These are phyloP conservation scores for Periophthalmodon schlosseri DNA, from an alignment of 2,113 vertebrate species.

Conservation along the genomic window DNA sequence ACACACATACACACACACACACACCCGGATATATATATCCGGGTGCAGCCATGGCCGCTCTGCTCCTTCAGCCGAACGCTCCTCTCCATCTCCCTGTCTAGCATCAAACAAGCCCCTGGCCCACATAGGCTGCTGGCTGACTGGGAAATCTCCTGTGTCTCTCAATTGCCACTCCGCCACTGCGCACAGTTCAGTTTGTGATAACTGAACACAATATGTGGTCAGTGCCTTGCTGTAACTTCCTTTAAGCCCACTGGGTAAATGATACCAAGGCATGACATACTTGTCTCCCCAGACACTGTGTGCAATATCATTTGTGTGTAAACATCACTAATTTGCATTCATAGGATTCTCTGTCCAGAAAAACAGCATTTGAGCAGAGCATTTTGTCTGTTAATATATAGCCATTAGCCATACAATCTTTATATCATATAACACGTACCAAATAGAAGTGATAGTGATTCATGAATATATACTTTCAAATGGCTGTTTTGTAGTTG, in stretches of 20 bases:
- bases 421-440: not conserved
- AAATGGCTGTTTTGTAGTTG: not conserved
- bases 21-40: no score
- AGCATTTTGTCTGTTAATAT: not conserved
- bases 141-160: no score
- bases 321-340: slow-evolving; percentile 35
- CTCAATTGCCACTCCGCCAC: no score
- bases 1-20: no score
- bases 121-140: no score
- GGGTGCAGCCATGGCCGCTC: no score
- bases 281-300: slow-evolving; percentile 30
- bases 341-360: slow-evolving; percentile 4
- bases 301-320: slow-evolving; percentile 31
- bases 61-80: no score
- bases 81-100: no score
- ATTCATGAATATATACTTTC: not conserved
- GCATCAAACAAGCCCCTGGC: no score
- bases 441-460: not conserved
- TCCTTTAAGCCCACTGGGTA: slow-evolving; percentile 59
- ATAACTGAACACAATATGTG: slow-evolving; percentile 54
- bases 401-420: not conserved
- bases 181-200: slow-evolving; percentile 44
- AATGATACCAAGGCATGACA: slow-evolving; percentile 50
- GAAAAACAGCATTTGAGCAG: not conserved
- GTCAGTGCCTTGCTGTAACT: slow-evolving; percentile 33